Conservation (phyloP, 2,113 vertebrate genomes). For the Oncorhynchus gorbuscha region DNA sequence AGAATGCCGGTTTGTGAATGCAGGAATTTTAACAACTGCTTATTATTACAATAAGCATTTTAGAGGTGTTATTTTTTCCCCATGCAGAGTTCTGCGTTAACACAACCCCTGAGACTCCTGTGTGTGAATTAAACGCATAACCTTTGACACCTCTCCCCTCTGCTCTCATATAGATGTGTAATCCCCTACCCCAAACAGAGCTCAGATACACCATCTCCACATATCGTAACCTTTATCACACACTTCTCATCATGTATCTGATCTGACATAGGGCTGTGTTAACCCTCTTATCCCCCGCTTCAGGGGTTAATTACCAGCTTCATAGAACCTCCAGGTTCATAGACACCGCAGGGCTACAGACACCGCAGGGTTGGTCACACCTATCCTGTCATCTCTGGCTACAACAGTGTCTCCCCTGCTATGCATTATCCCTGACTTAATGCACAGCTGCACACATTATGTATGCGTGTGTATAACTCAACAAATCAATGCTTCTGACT, state of each 20-base stretch:
- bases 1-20: too few relatives aligned
- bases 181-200: neutral
- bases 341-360: constrained; percentile 7
- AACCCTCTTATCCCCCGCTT: constrained; percentile 29
- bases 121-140: neutral
- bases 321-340: constrained; percentile 12
- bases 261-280: neutral
- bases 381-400: constrained; percentile 7
- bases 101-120: too few relatives aligned
- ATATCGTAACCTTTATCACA: neutral
- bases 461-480: constrained; percentile 6
- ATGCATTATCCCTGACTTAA: neutral
- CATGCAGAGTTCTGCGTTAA: too few relatives aligned
- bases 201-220: neutral
- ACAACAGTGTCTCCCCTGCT: neutral
- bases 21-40: too few relatives aligned
- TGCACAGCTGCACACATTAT: constrained; percentile 17
- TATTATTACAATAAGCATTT: too few relatives aligned
- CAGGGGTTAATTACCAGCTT: constrained; percentile 48
- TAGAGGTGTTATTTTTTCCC: too few relatives aligned
- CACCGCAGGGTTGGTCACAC: neutral
- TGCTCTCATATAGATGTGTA: neutral
- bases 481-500: neutral
- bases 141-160: neutral
- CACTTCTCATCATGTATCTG: constrained; percentile 19